Base-by-base conservation (phyloP, 2,113 vertebrate genomes). In the Regulus satrapa region DNA sequence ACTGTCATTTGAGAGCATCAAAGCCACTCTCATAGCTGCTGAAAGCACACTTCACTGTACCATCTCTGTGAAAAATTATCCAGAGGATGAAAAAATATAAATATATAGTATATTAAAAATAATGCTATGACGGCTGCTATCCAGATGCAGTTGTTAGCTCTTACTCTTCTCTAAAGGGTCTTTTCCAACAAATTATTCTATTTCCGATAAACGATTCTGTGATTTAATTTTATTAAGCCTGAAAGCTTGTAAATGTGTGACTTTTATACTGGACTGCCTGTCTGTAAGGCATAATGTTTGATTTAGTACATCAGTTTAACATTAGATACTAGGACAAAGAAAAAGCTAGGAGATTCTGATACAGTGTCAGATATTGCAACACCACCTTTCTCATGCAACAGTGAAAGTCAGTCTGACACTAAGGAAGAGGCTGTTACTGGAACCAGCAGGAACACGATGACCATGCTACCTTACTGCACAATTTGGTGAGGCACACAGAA, bases 1-100 rank as follows among this genome's bases (percentile, higher is more conserved):
- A 77, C 85, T 96, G 80, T 81, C 91, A 88, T 85, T 92, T 89
- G 89, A 94, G 62, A 95, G 62, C 86, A 93, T 73, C 88, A 94
- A 96, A 96, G 67, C 41, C 43, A 58, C 55, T 76, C 49, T 92
- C 63, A 79, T 51, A 62, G 23, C 18, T 52, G 69, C 69, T 83
- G 67, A 96, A 95, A 87, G 79, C 54, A 88, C 26, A 92, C 79
- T 55, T 93, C 77, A 88, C 79, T 67, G 64, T 64, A 89, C 48
- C 25, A 25, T 40, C 66, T 78, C 56, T 69, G 25, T 68, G 63
- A 83, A 91, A 94, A 81, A 78, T 29, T 48, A 85, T 40, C 69
- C 38, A 82, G 13, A 43, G 49, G 24, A 54, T 32, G 21, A 40
- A 78, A 82, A 85, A 75, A 63, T 84, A 79, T 90, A 94, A 93